Evolutionary conservation across 2,888 invertebrate genomes (phyloP).

Genomic region (Linnaemya vulpina): DNA sequence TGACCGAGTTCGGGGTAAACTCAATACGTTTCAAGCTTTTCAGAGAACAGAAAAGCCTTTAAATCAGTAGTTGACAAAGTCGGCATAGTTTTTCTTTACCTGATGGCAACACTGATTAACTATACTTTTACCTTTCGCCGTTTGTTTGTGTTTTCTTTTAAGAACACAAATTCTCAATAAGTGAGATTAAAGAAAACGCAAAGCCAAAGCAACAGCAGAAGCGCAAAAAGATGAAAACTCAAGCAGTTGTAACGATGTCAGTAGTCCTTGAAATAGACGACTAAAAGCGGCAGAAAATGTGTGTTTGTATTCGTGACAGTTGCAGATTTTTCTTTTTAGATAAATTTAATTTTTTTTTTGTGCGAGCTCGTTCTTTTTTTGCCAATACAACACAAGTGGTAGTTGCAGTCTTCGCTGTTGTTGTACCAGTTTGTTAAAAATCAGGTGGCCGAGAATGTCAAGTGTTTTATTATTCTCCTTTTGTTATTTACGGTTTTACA

Average conservation of each 20-base stretch:
- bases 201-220: background rate
- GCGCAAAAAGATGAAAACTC: conserved; percentile 25
- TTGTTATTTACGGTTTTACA: conserved; percentile 21
- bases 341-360: no score
- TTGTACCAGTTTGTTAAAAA: conserved; percentile 47
- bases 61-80: no score
- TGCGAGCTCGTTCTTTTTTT: no score
- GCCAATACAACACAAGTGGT: background rate
- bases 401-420: conserved; percentile 9
- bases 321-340: background rate
- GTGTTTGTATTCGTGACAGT: background rate
- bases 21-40: no score
- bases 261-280: conserved; percentile 24
- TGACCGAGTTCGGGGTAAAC: no score
- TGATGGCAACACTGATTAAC: background rate
- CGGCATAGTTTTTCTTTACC: no score
- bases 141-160: background rate
- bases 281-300: background rate
- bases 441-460: conserved; percentile 63
- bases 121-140: background rate
- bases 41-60: no score
- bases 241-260: conserved; percentile 49
- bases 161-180: conserved; percentile 39
- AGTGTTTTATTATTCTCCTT: conserved; percentile 57
- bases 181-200: conserved; percentile 5